These are phyloP conservation scores for Cryptoblepharus egeriae DNA, from an alignment of 2,797 vertebrate species.

Conservation along the genomic window DNA sequence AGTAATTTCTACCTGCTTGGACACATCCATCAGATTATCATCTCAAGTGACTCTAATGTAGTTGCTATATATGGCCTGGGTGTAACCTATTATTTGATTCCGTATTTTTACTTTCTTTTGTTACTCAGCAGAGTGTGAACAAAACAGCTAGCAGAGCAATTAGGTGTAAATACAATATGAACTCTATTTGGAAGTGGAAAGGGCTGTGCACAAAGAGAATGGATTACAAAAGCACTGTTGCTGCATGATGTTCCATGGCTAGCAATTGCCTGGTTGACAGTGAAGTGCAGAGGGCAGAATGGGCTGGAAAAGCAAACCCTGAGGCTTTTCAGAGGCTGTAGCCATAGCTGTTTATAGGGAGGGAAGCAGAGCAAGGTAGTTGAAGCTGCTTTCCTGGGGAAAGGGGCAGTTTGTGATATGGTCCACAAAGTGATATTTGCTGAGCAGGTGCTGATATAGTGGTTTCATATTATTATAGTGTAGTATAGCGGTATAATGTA, in stretches of 20 bases:
- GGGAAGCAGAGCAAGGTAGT: no score
- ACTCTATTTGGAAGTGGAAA: neutral
- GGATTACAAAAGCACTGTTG: neutral
- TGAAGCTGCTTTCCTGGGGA: no score
- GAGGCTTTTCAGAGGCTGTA: no score
- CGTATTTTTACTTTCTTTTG: neutral
- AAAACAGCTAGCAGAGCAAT: neutral
- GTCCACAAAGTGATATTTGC: no score
- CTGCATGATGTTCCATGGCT: neutral
- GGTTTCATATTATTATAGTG: no score
- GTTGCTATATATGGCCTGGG: neutral
- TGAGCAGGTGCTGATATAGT: no score
- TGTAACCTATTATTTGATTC: neutral
- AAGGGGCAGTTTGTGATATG: no score
- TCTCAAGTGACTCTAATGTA: neutral
- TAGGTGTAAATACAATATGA: neutral
- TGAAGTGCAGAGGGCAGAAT: no score
- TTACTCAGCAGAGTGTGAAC: neutral
- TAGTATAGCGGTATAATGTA: no score
- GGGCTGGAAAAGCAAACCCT: no score
- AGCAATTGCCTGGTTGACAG: neutral
- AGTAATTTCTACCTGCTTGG: neutral
- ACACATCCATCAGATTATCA: neutral
- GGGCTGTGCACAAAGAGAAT: neutral
- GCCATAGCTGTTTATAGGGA: no score